Evolutionary conservation across 2,113 vertebrate species (phyloP), one percentile per base, ranked within the genome.

Genomic region (Uria aalge): DNA sequence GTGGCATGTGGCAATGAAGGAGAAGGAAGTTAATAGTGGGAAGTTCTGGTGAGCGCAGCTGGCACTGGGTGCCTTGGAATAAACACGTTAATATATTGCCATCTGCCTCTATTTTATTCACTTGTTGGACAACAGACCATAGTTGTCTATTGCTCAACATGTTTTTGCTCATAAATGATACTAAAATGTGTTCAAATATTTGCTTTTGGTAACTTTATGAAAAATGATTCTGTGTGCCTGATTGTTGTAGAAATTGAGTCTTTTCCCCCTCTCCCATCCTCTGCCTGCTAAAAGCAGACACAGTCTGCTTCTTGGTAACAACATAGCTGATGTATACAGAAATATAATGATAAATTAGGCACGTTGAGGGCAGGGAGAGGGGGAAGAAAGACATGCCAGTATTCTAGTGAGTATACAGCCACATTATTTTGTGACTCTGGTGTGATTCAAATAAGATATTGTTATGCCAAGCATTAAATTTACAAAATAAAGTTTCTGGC

Each of bases 1-100:
- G 82, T 97, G 96, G 97, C 97, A 94, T 71, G 79, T 91, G 92
- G 68, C 85, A 75, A 60, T 94, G 97, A 71, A 52, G 53, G 64
- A 94, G 88, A 92, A 45, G 45, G 57, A 88, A 82, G 60, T 80
- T 40, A 36, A 36, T 60, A 2, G 0, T 29, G 48, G 60, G 69
- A 66, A n/a, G 36, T 74, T 94, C 79, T 67, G 45, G 40, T 3
- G 79, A 66, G 34, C 1, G 4, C 79, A 71, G 89, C 79, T 85
- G 92, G 53, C 92, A 1, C 80, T 45, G 48, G 43, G 11, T 0
- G 6, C 43, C 40, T 85, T 67, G 89, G 53, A 90, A 87, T 63
- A 77, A 74, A 36, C 64, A 29, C 0, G 2, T 30, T 53, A 34
- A 43, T 60, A 41, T 7, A 29, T 23, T 52, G 50, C 89, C 87